Conservation (phyloP, 2,797 vertebrate genomes). For the Florisuga fusca region DNA sequence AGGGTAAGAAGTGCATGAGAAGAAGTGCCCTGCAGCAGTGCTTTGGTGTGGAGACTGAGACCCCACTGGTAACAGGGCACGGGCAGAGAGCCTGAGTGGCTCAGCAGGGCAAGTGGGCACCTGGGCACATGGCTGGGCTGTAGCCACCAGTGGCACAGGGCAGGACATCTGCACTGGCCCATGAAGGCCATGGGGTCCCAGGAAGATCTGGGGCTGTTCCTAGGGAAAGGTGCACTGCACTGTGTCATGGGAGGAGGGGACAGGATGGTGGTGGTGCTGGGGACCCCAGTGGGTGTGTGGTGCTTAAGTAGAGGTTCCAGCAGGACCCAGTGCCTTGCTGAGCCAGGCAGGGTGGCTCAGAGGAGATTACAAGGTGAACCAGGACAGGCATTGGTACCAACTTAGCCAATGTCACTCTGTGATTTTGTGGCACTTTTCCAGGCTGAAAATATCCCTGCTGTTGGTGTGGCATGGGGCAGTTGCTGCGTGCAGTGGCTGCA, state of each 20-base stretch:
- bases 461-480: not conserved
- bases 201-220: not conserved
- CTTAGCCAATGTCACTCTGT: not conserved
- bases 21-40: not conserved
- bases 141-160: not conserved
- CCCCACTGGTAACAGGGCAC: fast-evolving
- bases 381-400: not conserved
- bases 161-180: not conserved
- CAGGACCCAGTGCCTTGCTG: not conserved
- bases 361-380: slow-evolving; percentile 20
- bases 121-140: not conserved
- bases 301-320: fast-evolving
- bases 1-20: not conserved
- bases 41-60: not conserved
- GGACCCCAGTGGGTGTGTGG: not conserved
- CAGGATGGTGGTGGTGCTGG: not conserved
- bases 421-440: slow-evolving; percentile 40
- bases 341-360: not conserved
- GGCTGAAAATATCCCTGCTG: slow-evolving; percentile 66
- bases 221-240: not conserved
- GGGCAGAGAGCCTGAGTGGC: not conserved
- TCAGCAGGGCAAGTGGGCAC: not conserved
- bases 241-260: not conserved
- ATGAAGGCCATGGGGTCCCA: not conserved
- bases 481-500: not conserved